phyloP scores from a whole-genome alignment of 2,888 invertebrate species.

The Azorinus chamasolen region DNA sequence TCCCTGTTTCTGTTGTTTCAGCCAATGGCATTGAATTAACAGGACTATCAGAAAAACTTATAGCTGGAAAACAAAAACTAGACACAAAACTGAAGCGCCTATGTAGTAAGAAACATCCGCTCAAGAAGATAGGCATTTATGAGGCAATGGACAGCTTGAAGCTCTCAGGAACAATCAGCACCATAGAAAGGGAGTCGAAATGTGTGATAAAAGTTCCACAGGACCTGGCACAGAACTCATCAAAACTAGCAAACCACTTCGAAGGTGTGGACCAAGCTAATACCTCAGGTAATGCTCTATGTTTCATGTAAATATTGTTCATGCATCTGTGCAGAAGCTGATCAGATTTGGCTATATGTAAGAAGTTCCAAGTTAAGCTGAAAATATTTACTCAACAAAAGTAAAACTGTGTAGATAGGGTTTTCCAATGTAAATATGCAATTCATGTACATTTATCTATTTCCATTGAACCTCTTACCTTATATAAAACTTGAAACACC shows the following conservation, averaged over 20 bases:
- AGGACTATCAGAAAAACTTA: constrained; percentile 53
- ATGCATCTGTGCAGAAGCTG: too few species aligned
- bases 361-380: too few species aligned
- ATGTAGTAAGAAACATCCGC: constrained; percentile 46
- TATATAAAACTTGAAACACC: too few species aligned
- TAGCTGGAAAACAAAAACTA: constrained; percentile 43
- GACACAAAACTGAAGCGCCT: constrained; percentile 52
- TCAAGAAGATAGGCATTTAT: constrained; percentile 47
- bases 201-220: constrained; percentile 58
- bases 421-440: too few species aligned
- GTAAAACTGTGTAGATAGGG: too few species aligned
- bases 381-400: too few species aligned
- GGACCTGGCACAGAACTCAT: constrained; percentile 30
- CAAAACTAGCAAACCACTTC: not conserved
- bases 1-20: constrained; percentile 9
- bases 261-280: not conserved
- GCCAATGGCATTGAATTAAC: constrained; percentile 52
- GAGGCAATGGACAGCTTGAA: constrained; percentile 36
- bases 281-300: not conserved
- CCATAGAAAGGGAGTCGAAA: constrained; percentile 45
- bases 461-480: too few species aligned
- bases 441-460: too few species aligned
- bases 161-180: constrained; percentile 49
- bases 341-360: too few species aligned
- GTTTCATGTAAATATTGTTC: too few species aligned